Percentiles rank a stretch among this genome's conserved stretches.
Evolutionary conservation across 2,888 invertebrate genomes (phyloP).

Genomic region (Notocelia uddmanniana): DNA sequence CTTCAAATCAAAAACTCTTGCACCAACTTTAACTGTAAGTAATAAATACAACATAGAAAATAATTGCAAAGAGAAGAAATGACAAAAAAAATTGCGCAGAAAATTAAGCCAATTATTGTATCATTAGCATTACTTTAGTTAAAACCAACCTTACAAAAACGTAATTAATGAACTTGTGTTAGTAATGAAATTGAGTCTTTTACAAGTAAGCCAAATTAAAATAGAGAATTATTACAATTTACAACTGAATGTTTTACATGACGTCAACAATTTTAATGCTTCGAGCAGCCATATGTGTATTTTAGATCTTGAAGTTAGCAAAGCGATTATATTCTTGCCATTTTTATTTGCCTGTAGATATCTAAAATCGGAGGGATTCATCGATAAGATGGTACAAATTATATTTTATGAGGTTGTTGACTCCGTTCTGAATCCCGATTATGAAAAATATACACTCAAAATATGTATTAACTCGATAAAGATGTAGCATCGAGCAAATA

Average conservation of each 20-base stretch:
- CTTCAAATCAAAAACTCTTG: too few relatives aligned
- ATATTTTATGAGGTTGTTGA: too few relatives aligned
- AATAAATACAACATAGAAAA: too few relatives aligned
- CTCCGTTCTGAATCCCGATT: too few relatives aligned
- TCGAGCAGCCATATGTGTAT: slow-evolving; percentile 52
- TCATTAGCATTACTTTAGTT: too few relatives aligned
- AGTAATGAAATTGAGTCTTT: background rate
- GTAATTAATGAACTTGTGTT: background rate
- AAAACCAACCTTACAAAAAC: background rate
- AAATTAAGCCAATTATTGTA: background rate
- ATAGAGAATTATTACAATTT: slow-evolving; percentile 35
- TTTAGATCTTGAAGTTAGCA: slow-evolving; percentile 61
- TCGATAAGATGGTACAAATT: slow-evolving; percentile 32
- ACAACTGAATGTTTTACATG: slow-evolving; percentile 49
- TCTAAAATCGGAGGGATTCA: slow-evolving; percentile 35
- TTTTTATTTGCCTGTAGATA: slow-evolving; percentile 39
- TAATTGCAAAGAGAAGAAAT: too few relatives aligned
- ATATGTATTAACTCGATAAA: too few relatives aligned
- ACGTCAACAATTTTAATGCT: slow-evolving; percentile 58
- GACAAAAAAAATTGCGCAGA: too few relatives aligned
- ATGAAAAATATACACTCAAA: too few relatives aligned
- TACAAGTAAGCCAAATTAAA: slow-evolving; percentile 10
- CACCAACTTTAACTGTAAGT: too few relatives aligned
- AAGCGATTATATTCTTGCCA: slow-evolving; percentile 40
- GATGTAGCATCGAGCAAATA: too few relatives aligned